Evolutionary conservation across 2,113 vertebrate genomes (phyloP).

Genomic region (Myiozetetes cayanensis): DNA sequence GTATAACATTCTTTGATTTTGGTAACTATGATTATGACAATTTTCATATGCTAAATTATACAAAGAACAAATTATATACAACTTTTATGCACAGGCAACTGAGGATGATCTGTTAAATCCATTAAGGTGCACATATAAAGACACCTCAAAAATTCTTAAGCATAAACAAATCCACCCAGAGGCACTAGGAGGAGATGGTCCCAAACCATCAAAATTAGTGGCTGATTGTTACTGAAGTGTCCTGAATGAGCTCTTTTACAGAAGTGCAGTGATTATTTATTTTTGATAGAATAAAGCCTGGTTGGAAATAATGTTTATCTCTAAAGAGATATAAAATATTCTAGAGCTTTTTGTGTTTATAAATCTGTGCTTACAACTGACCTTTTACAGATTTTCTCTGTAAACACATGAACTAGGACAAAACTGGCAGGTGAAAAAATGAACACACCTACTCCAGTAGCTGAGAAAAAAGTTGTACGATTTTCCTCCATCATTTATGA

Average conservation of each 20-base stretch:
- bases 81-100: not conserved
- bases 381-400: not conserved
- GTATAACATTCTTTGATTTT: not conserved
- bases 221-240: not conserved
- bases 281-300: not conserved
- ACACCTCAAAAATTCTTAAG: not conserved
- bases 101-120: not conserved
- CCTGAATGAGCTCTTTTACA: slow-evolving; percentile 7
- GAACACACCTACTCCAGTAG: not conserved
- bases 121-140: not conserved
- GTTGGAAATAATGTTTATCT: not conserved
- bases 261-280: slow-evolving; percentile 10
- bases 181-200: not conserved
- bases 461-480: not conserved
- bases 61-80: not conserved
- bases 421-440: not conserved
- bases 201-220: not conserved
- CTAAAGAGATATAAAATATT: not conserved
- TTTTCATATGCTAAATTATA: not conserved
- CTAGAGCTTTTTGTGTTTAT: not conserved
- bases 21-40: not conserved
- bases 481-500: not conserved
- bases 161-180: not conserved
- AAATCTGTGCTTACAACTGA: not conserved
- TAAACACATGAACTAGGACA: not conserved